phyloP scores from a whole-genome alignment of 2,888 invertebrate species.

The Tinea semifulvella region DNA sequence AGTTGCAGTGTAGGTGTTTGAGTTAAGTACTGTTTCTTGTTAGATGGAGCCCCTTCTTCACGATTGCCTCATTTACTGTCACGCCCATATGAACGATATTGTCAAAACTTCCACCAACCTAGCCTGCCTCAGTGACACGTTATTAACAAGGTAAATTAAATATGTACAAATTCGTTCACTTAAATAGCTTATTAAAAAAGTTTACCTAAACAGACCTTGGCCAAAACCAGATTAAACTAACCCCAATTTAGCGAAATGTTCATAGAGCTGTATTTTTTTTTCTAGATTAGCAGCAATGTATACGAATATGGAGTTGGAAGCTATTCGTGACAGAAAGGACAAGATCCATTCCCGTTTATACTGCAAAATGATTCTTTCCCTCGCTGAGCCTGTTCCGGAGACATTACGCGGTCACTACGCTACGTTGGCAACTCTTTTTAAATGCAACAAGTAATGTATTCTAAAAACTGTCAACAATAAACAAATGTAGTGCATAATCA shows the following conservation, averaged over 20 bases:
- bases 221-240: too few species aligned
- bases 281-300: slow-evolving; percentile 85
- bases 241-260: not conserved
- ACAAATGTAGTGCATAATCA: too few species aligned
- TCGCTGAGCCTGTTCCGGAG: slow-evolving; percentile 80
- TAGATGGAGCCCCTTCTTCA: slow-evolving; percentile 91
- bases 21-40: slow-evolving; percentile 16
- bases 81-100: slow-evolving; percentile 86
- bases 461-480: too few species aligned
- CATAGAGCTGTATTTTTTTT: not conserved
- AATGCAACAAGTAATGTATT: slow-evolving; percentile 72
- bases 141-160: slow-evolving; percentile 64
- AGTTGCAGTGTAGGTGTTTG: too few species aligned
- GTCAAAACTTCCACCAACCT: slow-evolving; percentile 87
- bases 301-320: slow-evolving; percentile 86
- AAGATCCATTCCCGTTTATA: slow-evolving; percentile 86
- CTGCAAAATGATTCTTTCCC: slow-evolving; percentile 81
- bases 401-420: slow-evolving; percentile 82
- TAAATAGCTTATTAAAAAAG: too few species aligned
- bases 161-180: too few species aligned
- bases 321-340: slow-evolving; percentile 86
- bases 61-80: slow-evolving; percentile 87
- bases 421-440: slow-evolving; percentile 79
- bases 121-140: slow-evolving; percentile 85
- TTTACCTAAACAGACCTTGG: too few species aligned